These are phyloP conservation scores for Drosophila seguyi DNA, from an alignment of 1,140 invertebrate species.

Conservation along the genomic window DNA sequence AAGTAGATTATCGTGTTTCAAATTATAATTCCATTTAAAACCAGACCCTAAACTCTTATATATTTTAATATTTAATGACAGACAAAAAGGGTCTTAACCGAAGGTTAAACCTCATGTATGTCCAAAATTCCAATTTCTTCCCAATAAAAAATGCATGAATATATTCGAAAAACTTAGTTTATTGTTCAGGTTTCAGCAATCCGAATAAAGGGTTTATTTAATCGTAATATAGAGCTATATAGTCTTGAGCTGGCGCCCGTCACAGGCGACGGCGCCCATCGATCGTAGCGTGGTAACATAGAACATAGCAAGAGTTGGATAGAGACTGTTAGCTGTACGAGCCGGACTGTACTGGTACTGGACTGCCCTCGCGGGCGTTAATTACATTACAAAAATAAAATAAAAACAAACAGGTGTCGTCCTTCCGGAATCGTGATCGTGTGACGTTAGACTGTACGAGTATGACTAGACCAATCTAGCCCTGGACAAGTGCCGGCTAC, in stretches of 20 bases:
- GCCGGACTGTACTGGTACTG: conserved; percentile 11
- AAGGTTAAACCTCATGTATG: neutral
- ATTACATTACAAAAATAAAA: conserved; percentile 73
- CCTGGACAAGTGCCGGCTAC: conserved; percentile 79
- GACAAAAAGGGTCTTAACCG: too few species aligned
- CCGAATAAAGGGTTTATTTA: conserved; percentile 70
- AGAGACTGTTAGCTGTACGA: conserved; percentile 65
- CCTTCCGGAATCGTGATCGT: conserved; percentile 59
- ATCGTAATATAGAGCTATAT: conserved; percentile 78
- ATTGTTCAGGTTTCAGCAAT: conserved; percentile 73
- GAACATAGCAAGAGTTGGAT: conserved; percentile 57
- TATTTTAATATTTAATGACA: neutral
- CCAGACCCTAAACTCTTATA: neutral
- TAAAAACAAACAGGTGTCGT: conserved; percentile 73
- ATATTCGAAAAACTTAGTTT: conserved; percentile 78
- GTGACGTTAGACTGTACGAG: conserved; percentile 75
- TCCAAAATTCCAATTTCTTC: neutral
- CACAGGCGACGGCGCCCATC: conserved; percentile 41
- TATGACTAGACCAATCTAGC: conserved; percentile 85
- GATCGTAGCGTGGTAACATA: conserved; percentile 40
- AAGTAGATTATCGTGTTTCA: neutral
- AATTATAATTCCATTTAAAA: neutral
- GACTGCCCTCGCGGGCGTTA: conserved; percentile 56
- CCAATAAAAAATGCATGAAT: conserved; percentile 16
- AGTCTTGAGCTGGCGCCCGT: conserved; percentile 64